Evolutionary conservation across 2,113 vertebrate species (phyloP).

Genomic region (Bungarus multicinctus): DNA sequence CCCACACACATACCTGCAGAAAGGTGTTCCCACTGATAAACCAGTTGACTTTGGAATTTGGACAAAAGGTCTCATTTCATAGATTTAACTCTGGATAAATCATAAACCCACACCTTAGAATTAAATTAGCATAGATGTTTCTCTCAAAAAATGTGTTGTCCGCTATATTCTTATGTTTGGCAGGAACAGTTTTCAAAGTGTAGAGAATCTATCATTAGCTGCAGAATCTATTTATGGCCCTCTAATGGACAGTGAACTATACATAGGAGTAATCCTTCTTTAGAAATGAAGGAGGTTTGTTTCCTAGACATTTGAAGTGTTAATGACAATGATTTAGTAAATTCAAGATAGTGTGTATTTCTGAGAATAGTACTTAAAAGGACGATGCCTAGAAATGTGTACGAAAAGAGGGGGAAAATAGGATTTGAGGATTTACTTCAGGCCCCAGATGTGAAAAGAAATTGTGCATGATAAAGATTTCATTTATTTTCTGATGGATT

Average conservation of each 20-base stretch:
- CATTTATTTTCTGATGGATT: neutral
- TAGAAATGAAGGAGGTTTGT: neutral
- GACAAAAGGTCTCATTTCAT: neutral
- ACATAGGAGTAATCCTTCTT: neutral
- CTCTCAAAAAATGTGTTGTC: neutral
- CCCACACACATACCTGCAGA: neutral
- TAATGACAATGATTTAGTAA: neutral
- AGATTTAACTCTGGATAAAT: neutral
- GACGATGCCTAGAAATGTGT: neutral
- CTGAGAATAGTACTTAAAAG: neutral
- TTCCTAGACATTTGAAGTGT: neutral
- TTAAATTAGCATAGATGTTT: neutral
- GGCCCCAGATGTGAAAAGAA: neutral
- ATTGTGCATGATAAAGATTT: neutral
- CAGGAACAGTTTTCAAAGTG: neutral
- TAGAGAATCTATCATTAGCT: neutral
- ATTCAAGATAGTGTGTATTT: neutral
- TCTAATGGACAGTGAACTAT: neutral
- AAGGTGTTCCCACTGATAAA: neutral
- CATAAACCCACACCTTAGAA: neutral
- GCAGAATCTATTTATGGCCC: neutral
- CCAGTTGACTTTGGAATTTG: conserved; percentile 4
- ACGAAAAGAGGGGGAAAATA: neutral
- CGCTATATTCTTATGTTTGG: neutral
- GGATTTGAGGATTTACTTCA: neutral